Percentiles rank a stretch among this genome's conserved stretches.
Conservation (phyloP, 2,113 vertebrate species). For the Fregata magnificens region DNA sequence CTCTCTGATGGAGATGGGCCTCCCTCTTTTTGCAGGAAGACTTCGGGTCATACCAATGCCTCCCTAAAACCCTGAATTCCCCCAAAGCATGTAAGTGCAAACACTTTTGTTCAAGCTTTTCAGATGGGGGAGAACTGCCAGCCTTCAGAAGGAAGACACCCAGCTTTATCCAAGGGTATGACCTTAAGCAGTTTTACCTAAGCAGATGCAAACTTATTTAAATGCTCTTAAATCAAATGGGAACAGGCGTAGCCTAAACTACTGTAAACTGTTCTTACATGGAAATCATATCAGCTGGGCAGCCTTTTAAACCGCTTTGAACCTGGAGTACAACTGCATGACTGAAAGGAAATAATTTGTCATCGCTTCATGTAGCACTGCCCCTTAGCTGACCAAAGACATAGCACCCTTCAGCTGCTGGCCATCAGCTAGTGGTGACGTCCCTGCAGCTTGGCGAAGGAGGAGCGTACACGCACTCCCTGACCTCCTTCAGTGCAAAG, state of each 20-base stretch:
- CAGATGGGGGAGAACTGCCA: not conserved
- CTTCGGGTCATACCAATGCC: not conserved
- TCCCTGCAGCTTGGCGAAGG: accelerated
- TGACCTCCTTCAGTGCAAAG: not conserved
- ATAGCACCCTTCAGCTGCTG: not conserved
- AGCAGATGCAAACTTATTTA: not conserved
- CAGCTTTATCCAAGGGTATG: not conserved
- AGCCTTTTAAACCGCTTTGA: not conserved
- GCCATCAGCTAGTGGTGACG: not conserved
- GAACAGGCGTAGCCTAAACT: not conserved
- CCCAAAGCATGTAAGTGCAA: not conserved
- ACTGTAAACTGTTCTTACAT: not conserved
- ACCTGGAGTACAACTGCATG: accelerated
- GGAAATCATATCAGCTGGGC: not conserved
- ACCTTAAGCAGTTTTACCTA: not conserved
- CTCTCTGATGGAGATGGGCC: not conserved
- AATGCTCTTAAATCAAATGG: not conserved
- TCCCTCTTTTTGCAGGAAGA: not conserved
- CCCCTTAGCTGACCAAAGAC: not conserved
- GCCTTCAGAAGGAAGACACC: not conserved
- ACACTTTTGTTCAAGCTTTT: not conserved
- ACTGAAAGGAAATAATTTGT: not conserved
- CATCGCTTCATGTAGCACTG: accelerated
- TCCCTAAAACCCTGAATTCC: not conserved
- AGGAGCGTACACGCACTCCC: accelerated